These are phyloP conservation scores for Cylloceria caligata DNA, from an alignment of 2,888 invertebrate species.

Conservation along the genomic window DNA sequence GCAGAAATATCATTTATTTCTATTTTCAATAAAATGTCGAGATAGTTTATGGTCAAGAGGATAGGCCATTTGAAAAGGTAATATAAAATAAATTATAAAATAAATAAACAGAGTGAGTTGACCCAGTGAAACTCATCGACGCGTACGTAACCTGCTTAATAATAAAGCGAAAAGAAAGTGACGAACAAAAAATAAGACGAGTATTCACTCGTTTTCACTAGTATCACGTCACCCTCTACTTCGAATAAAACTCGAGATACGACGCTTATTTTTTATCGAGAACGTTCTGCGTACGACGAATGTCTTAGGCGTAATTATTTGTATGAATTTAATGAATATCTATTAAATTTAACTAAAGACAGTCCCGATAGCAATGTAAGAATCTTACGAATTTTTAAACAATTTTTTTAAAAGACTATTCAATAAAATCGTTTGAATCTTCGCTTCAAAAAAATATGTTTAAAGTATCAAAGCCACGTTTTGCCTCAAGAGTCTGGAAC, in stretches of 20 bases:
- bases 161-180: constrained; percentile 17
- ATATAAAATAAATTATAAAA: no score
- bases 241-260: constrained; percentile 23
- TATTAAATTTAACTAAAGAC: neutral
- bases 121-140: no score
- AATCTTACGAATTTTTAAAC: neutral
- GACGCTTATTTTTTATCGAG: constrained; percentile 23
- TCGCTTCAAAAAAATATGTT: neutral
- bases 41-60: no score
- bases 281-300: neutral
- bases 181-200: constrained; percentile 5
- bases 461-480: neutral
- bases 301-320: neutral
- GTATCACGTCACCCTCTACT: neutral
- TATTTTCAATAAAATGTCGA: no score
- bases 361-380: neutral
- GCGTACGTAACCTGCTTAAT: neutral
- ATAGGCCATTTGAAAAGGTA: no score
- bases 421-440: neutral
- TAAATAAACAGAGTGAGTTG: no score
- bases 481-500: neutral
- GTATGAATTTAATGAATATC: neutral
- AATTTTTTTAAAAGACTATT: neutral
- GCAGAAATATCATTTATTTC: no score
- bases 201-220: constrained; percentile 6